Evolutionary conservation across 2,888 invertebrate genomes (phyloP).

Genomic region (Xylophagus ater): DNA sequence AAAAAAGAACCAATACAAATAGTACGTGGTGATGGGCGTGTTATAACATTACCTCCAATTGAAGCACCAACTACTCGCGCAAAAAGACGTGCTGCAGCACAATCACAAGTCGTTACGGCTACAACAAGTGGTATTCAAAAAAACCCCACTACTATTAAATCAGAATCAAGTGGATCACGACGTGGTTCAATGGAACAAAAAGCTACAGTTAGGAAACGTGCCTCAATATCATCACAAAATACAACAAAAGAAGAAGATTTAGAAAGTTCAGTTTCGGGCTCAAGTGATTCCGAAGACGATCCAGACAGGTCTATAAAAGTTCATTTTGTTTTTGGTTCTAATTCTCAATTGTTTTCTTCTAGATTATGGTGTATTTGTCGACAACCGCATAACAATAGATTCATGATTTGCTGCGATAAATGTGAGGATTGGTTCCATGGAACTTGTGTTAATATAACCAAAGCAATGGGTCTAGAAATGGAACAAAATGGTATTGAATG

Average conservation of each 20-base stretch:
- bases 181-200: too few relatives aligned
- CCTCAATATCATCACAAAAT: conserved; percentile 12
- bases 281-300: conserved; percentile 81
- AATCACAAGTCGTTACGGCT: conserved; percentile 17
- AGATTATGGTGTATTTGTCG: conserved; percentile 91
- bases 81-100: conserved; percentile 47
- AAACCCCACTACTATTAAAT: conserved; percentile 16
- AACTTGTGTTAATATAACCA: conserved; percentile 89
- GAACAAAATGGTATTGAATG: conserved; percentile 79
- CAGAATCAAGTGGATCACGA: conserved; percentile 3
- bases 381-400: conserved; percentile 88
- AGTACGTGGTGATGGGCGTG: conserved; percentile 59
- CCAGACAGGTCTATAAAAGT: conserved; percentile 52
- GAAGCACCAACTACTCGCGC: conserved; percentile 74
- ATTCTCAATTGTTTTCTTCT: conserved; percentile 16
- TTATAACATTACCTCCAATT: conserved; percentile 69
- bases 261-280: conserved; percentile 39
- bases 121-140: too few relatives aligned
- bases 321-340: not conserved
- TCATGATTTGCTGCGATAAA: conserved; percentile 94
- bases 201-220: conserved; percentile 9
- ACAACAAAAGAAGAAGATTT: conserved; percentile 12
- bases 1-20: conserved; percentile 57
- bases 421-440: conserved; percentile 98
- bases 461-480: conserved; percentile 85